Base-by-base conservation (phyloP, 2,797 vertebrate genomes). In the Epinephelus awoara region DNA sequence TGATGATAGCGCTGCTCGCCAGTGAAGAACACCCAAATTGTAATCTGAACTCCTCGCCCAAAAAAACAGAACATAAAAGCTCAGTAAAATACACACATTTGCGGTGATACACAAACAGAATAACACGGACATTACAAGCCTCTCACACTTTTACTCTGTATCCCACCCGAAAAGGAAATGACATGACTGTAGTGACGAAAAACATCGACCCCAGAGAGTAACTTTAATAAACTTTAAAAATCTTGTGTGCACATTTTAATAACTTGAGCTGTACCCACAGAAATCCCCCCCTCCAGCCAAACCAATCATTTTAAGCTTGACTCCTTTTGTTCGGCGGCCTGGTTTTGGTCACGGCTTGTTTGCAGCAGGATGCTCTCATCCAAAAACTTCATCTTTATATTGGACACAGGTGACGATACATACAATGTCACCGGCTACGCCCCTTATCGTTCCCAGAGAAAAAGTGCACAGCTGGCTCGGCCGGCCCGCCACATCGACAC, bases 381-480 rank as follows among this genome's bases (percentile, higher is more conserved):
- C 54, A 67, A 49, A 63, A 75, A 59, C 47, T 44, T 68, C 44
- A 69, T n/a, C 76, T 42, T 80, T 70, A 86, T 85, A 90, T 89
- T 92, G 68, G 75, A 89, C 68, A 75, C 86, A 91, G 89, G 90
- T 86, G 86, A 88, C 67, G 84, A 83, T 65, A 67, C 27, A 81
- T 52, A 42, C 65, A 80, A 38, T 59, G 56, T 85, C 77, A 71
- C 50, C 15, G 55, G 63, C 59, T 73, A 61, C 65, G 8, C 54
- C 58, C 62, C 59, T 81, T 58, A 71, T 67, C 69, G 59, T 70
- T 29, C 49, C 50, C 42, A 49, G 54, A 59, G 63, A 77, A 72
- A 83, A 15, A 74, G 75, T 63, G 42, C 72, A 69, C 85, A 91
- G 87, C 86, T 85, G 84, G 68, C 52, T 82, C 7, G 11, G 74